A percentile compares a stretch with the other conserved stretches of the same genome.
Evolutionary conservation across 2,113 vertebrate species (phyloP).

Genomic region (Micronycteris hirsuta): DNA sequence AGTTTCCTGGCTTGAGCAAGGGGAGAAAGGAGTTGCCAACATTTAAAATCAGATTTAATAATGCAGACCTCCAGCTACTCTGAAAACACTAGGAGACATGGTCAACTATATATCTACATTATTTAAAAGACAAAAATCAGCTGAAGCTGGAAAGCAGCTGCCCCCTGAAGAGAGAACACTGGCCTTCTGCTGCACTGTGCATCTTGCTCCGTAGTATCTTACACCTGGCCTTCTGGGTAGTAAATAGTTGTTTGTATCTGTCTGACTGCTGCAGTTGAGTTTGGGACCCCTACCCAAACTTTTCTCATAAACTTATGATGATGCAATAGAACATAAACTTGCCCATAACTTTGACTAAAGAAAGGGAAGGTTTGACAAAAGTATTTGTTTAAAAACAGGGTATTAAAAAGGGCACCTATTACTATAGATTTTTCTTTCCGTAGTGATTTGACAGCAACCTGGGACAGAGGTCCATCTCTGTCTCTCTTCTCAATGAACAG

Average conservation of each 20-base stretch:
- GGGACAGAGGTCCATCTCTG: neutral
- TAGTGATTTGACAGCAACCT: neutral
- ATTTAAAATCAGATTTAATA: constrained; percentile 46
- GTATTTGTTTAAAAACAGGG: neutral
- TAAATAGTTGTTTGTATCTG: neutral
- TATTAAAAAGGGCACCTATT: neutral
- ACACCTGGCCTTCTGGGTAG: neutral
- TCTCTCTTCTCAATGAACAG: neutral
- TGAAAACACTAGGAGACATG: neutral
- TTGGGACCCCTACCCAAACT: neutral
- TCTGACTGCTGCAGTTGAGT: neutral
- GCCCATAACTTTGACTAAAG: neutral
- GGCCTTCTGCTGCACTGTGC: neutral
- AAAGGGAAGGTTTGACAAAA: neutral
- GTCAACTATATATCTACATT: neutral
- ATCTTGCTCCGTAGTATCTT: neutral
- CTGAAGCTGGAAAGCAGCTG: neutral
- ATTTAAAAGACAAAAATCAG: constrained; percentile 27
- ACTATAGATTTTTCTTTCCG: neutral
- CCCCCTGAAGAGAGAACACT: neutral
- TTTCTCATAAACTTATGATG: neutral
- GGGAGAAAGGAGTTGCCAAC: constrained; percentile 29
- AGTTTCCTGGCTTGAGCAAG: constrained; percentile 29
- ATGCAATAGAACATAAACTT: neutral
- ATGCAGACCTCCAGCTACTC: constrained; percentile 34